Percentiles rank a stretch among this genome's conserved stretches.
Conservation (phyloP, 2,797 vertebrate species). For the Poeciliopsis paucimaculata region DNA sequence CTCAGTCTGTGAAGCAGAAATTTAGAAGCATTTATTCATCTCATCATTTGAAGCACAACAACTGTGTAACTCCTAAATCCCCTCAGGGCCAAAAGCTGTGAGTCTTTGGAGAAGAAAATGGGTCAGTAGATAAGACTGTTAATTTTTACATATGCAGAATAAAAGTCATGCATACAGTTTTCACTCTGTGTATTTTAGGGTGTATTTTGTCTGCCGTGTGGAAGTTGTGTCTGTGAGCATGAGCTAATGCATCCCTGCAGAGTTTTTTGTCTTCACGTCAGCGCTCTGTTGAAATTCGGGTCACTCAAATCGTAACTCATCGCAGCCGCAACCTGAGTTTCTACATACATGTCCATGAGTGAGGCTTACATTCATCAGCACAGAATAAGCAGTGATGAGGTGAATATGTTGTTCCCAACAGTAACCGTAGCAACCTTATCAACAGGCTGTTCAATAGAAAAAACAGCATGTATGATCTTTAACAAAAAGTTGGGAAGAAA, state of each 20-base stretch:
- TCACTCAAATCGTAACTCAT: slow-evolving; percentile 55
- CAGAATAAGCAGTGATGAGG: not conserved
- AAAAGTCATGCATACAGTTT: slow-evolving; percentile 26
- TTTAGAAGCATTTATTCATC: slow-evolving; percentile 33
- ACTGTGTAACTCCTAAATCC: not conserved
- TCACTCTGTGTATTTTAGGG: slow-evolving; percentile 15
- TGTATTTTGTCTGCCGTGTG: not conserved
- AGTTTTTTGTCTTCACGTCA: slow-evolving; percentile 53
- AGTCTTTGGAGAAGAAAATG: slow-evolving; percentile 19
- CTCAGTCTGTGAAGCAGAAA: not conserved
- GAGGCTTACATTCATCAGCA: not conserved
- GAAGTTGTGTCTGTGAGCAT: slow-evolving; percentile 26
- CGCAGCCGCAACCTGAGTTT: slow-evolving; percentile 22
- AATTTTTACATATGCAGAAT: slow-evolving; percentile 14
- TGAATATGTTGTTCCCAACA: not conserved
- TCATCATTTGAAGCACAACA: slow-evolving; percentile 16
- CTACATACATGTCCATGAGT: not conserved
- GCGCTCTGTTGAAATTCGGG: slow-evolving; percentile 69
- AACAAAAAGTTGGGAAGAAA: not conserved
- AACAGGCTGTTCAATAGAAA: not conserved
- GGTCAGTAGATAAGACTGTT: slow-evolving; percentile 50
- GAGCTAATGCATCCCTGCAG: slow-evolving; percentile 58
- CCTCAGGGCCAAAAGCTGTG: slow-evolving; percentile 20
- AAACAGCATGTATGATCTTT: not conserved
- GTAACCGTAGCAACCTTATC: slow-evolving; percentile 32